phyloP scores from a whole-genome alignment of 30 jellyfish, hydroid and myxozoan species.

The Sanderia malayensis region DNA sequence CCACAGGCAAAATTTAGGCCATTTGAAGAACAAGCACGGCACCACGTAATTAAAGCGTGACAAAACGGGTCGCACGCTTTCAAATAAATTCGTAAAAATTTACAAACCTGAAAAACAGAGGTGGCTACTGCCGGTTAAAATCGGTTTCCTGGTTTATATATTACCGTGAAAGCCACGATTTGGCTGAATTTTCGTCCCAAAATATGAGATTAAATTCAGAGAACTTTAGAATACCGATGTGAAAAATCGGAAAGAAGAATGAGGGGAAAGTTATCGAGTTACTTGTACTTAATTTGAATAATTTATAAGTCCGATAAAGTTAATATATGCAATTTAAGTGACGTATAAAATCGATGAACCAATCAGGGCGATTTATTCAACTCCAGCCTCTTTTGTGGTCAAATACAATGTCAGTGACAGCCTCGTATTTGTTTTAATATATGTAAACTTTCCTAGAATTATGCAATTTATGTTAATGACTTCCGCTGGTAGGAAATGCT shows the following conservation, averaged over 20 bases:
- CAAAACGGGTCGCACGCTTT: too few relatives aligned
- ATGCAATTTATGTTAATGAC: background rate
- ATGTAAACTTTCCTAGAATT: background rate
- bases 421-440: background rate
- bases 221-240: background rate
- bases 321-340: background rate
- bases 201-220: background rate
- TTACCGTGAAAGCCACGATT: conserved; percentile 78
- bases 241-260: background rate
- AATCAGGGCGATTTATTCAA: background rate
- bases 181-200: conserved; percentile 68
- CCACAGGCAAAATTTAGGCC: conserved; percentile 65
- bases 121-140: conserved; percentile 95
- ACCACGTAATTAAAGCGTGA: too few relatives aligned
- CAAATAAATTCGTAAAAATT: conserved; percentile 11
- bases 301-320: background rate
- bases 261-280: background rate
- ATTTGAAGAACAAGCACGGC: conserved; percentile 51
- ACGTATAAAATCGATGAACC: background rate
- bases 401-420: background rate
- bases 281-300: background rate
- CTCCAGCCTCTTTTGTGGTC: background rate
- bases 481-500: background rate
- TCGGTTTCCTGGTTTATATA: conserved; percentile 92
- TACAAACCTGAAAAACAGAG: conserved; percentile 88